Conservation (phyloP, 2,888 invertebrate species). For the Flexamia atlantica region DNA sequence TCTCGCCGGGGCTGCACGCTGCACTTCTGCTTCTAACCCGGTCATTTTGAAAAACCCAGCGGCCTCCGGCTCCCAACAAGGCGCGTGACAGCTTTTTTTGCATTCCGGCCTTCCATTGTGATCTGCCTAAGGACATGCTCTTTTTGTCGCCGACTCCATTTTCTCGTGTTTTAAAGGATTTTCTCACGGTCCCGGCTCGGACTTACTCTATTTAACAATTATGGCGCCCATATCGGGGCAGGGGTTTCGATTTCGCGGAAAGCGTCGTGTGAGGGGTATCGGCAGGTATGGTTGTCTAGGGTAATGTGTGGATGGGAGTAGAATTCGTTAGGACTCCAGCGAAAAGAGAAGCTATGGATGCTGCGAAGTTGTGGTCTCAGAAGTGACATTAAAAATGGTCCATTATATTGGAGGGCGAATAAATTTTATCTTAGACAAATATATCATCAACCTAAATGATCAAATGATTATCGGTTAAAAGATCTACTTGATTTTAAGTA, state of each 20-base stretch:
- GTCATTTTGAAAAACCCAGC: slow-evolving; percentile 53
- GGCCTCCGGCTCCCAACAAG: slow-evolving; percentile 49
- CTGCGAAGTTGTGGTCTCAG: too few relatives aligned
- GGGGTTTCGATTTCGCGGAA: slow-evolving; percentile 42
- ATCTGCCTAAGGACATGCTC: slow-evolving; percentile 59
- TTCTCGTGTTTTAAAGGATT: slow-evolving; percentile 55
- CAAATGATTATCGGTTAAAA: too few relatives aligned
- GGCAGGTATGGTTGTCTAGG: neutral
- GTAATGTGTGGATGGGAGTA: too few relatives aligned
- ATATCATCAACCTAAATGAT: too few relatives aligned
- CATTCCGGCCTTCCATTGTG: slow-evolving; percentile 62
- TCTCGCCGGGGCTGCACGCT: neutral
- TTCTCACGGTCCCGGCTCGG: slow-evolving; percentile 46
- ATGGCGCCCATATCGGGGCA: slow-evolving; percentile 39
- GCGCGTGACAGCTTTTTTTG: slow-evolving; percentile 60
- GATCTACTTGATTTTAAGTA: too few relatives aligned
- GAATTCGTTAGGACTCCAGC: too few relatives aligned
- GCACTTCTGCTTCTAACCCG: slow-evolving; percentile 36
- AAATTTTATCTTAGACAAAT: too few relatives aligned
- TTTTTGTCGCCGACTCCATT: slow-evolving; percentile 55
- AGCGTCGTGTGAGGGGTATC: neutral
- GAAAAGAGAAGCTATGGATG: too few relatives aligned
- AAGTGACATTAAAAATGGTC: too few relatives aligned
- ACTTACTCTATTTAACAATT: slow-evolving; percentile 36
- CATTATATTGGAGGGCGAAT: too few relatives aligned